Evolutionary conservation across 2,797 vertebrate genomes (phyloP).

Genomic region (Gorsachius magnificus): DNA sequence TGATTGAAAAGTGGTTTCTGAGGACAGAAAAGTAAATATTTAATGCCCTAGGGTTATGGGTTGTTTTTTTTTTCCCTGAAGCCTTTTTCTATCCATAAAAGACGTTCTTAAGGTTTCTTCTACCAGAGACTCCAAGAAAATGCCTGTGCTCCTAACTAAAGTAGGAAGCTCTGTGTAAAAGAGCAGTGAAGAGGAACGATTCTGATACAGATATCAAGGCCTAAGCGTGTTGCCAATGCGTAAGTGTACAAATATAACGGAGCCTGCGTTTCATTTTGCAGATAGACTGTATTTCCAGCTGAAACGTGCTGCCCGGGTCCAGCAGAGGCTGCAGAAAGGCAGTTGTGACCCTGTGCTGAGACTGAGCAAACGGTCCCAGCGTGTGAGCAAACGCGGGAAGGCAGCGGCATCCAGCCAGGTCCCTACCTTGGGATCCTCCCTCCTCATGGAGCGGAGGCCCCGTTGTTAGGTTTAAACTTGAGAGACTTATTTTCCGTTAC

Average conservation of each 20-base stretch:
- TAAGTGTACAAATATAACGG: not conserved
- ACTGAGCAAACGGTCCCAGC: not conserved
- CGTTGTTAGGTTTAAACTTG: not conserved
- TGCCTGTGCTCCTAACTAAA: not conserved
- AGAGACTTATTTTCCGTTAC: not conserved
- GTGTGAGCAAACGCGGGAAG: not conserved
- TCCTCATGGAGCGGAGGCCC: accelerated
- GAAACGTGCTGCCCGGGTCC: not conserved
- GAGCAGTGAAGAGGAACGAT: not conserved
- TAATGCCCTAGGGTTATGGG: not conserved
- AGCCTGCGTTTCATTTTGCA: not conserved
- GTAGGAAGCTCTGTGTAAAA: not conserved
- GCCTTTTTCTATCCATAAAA: not conserved
- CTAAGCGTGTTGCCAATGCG: not conserved
- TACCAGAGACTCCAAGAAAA: not conserved
- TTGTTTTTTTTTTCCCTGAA: not conserved
- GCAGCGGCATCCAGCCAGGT: not conserved
- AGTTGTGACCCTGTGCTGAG: not conserved
- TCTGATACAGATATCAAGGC: not conserved
- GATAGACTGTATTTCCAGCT: not conserved
- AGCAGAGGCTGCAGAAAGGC: not conserved
- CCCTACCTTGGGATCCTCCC: not conserved
- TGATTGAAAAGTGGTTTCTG: not conserved
- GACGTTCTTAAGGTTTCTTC: not conserved
- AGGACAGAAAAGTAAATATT: not conserved